phyloP scores from a whole-genome alignment of 2,113 vertebrate species.

The Solea senegalensis region DNA sequence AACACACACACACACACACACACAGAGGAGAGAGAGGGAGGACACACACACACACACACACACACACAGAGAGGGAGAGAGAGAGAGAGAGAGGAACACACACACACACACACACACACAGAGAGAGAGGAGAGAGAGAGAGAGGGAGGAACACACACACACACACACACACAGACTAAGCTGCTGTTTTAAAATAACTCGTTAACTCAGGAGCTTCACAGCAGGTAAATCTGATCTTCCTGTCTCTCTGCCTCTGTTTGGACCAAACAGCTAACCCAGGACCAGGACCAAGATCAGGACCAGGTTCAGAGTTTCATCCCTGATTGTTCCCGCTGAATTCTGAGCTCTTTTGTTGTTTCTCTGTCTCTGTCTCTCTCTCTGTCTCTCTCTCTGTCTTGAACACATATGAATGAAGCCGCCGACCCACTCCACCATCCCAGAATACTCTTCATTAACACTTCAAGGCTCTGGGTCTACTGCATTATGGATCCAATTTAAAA shows the following conservation, averaged over 20 bases:
- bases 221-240: slow-evolving; percentile 28
- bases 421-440: slow-evolving; percentile 50
- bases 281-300: background rate
- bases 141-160: too few relatives aligned
- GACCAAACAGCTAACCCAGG: slow-evolving; percentile 5
- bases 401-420: slow-evolving; percentile 59
- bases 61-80: background rate
- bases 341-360: slow-evolving; percentile 26
- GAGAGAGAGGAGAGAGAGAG: too few relatives aligned
- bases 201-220: background rate
- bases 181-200: slow-evolving; percentile 48
- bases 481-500: slow-evolving; percentile 68
- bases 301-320: too few relatives aligned
- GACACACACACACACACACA: background rate
- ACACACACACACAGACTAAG: slow-evolving; percentile 13
- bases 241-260: background rate
- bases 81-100: background rate
- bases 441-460: slow-evolving; percentile 79
- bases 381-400: slow-evolving; percentile 13
- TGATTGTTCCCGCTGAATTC: too few relatives aligned
- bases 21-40: background rate
- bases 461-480: slow-evolving; percentile 68
- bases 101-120: background rate
- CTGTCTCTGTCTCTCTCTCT: too few relatives aligned
- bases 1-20: background rate